Evolutionary conservation across 2,113 vertebrate species (phyloP).

Genomic region (Periophthalmus modestus): DNA sequence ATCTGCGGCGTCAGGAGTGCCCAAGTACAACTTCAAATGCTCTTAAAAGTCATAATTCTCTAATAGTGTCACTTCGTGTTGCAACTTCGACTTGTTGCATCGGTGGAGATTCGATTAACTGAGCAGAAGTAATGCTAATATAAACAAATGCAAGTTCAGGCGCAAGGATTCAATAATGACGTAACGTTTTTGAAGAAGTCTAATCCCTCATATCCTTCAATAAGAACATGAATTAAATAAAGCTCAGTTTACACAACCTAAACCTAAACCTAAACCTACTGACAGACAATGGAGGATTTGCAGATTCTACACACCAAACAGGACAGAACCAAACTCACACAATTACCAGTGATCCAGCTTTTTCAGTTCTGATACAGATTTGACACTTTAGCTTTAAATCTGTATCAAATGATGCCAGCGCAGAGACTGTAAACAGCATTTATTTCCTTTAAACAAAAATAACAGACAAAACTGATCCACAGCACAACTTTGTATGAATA

Average conservation of each 20-base stretch:
- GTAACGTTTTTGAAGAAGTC: neutral
- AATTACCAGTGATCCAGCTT: neutral
- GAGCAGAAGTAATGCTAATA: neutral
- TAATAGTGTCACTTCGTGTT: neutral
- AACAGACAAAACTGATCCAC: too few species aligned
- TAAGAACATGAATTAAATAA: conserved; percentile 1
- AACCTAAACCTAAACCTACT: neutral
- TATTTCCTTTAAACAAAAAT: too few species aligned
- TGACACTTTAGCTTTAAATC: too few species aligned
- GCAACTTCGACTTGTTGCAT: neutral
- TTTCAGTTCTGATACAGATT: too few species aligned
- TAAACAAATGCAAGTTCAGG: neutral
- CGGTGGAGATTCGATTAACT: neutral
- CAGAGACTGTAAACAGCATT: too few species aligned
- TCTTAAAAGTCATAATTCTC: neutral
- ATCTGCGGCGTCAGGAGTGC: conserved; percentile 14
- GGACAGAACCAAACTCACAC: neutral
- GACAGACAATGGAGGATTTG: neutral
- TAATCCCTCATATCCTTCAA: conserved; percentile 1
- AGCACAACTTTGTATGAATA: too few species aligned
- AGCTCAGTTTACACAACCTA: neutral
- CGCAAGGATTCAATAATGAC: neutral
- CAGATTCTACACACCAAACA: neutral
- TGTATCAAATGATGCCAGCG: too few species aligned
- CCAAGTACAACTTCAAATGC: neutral